Conservation (phyloP, 2,797 vertebrate genomes). For the Tenualosa ilisha region DNA sequence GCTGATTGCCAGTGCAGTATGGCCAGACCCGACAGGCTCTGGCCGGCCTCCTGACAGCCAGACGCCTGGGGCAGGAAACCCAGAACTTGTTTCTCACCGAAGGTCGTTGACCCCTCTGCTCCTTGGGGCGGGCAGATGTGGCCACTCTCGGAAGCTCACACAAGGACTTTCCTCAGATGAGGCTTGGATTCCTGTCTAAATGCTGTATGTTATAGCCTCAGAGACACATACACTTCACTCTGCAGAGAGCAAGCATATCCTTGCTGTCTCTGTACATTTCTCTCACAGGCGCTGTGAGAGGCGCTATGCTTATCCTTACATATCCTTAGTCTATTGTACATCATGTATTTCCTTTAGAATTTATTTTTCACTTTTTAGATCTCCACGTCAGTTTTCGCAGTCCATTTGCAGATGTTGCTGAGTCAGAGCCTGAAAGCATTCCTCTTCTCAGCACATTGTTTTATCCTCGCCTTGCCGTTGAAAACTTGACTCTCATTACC, state of each 20-base stretch:
- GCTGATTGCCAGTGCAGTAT: slow-evolving; percentile 26
- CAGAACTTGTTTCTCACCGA: slow-evolving; percentile 11
- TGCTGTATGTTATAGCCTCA: background rate
- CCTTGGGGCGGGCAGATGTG: slow-evolving; percentile 14
- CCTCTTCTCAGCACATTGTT: background rate
- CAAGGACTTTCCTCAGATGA: background rate
- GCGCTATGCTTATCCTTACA: background rate
- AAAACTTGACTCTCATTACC: background rate
- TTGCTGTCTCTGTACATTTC: background rate
- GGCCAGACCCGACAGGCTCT: background rate
- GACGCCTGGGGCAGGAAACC: background rate
- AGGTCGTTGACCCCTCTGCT: background rate
- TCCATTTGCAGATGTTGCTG: background rate
- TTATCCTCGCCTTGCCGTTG: background rate
- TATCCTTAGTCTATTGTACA: background rate
- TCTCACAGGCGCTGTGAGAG: background rate
- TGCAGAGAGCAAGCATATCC: background rate
- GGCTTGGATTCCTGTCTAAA: background rate
- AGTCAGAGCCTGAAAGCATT: background rate
- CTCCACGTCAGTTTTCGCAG: background rate
- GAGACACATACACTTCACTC: background rate
- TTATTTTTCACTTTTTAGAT: background rate
- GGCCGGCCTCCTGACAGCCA: slow-evolving; percentile 8
- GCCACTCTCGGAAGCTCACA: background rate
- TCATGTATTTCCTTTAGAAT: too few species aligned